phyloP scores from a whole-genome alignment of 2,888 invertebrate species.

The Helobdella robusta region DNA sequence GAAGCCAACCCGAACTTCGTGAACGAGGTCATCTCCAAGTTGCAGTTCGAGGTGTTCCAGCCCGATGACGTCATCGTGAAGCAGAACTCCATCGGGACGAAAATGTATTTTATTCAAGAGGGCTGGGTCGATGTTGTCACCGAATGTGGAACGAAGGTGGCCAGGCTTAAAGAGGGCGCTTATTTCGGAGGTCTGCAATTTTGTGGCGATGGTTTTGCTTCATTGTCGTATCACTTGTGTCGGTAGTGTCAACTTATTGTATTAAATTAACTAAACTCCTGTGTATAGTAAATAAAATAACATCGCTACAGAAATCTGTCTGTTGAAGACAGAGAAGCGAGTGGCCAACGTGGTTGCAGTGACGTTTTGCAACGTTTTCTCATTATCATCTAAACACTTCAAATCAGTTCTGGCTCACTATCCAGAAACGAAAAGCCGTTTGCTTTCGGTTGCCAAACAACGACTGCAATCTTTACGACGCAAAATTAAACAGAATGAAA shows the following conservation, averaged over 20 bases:
- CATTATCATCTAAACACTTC: slow-evolving; percentile 15
- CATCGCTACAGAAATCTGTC: slow-evolving; percentile 14
- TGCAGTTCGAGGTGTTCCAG: slow-evolving; percentile 19
- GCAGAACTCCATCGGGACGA: slow-evolving; percentile 20
- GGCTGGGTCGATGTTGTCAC: slow-evolving; percentile 17
- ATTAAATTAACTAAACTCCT: too few relatives aligned
- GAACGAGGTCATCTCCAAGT: slow-evolving; percentile 16
- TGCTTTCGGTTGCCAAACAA: not conserved
- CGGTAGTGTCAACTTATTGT: too few relatives aligned
- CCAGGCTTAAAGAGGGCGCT: slow-evolving; percentile 17
- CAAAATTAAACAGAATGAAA: too few relatives aligned
- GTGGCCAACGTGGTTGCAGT: slow-evolving; percentile 18
- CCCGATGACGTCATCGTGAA: slow-evolving; percentile 16
- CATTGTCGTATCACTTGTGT: too few relatives aligned
- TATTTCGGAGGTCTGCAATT: slow-evolving; percentile 20
- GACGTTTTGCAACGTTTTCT: slow-evolving; percentile 19
- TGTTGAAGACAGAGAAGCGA: slow-evolving; percentile 13
- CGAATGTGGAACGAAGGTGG: slow-evolving; percentile 16
- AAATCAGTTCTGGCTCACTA: slow-evolving; percentile 10
- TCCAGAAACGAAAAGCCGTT: slow-evolving; percentile 4
- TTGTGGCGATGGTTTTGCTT: not conserved
- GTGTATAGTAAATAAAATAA: too few relatives aligned
- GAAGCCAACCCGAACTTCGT: slow-evolving; percentile 23
- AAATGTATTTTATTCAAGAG: slow-evolving; percentile 24
- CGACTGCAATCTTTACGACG: not conserved